phyloP scores from a whole-genome alignment of 2,797 vertebrate species.

The Mallotus villosus region DNA sequence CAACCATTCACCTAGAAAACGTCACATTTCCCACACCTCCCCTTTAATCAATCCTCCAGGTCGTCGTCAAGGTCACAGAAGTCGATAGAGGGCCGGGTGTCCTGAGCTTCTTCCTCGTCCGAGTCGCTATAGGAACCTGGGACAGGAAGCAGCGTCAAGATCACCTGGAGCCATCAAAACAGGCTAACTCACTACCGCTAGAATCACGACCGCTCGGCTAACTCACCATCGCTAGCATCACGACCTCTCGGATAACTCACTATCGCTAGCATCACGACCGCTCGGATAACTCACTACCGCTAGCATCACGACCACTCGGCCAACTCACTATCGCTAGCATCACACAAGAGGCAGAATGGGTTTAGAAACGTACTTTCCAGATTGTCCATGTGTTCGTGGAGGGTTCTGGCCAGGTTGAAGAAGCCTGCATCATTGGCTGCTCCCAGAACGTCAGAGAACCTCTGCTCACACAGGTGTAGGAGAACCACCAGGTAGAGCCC shows the following conservation, averaged over 20 bases:
- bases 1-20: conserved; percentile 16
- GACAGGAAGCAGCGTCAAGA: conserved; percentile 29
- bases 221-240: background rate
- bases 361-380: conserved; percentile 91
- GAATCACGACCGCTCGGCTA: too few species aligned
- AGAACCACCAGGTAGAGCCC: conserved; percentile 97
- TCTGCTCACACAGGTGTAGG: conserved; percentile 94
- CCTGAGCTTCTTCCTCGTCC: conserved; percentile 74
- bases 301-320: too few species aligned
- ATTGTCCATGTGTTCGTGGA: conserved; percentile 99
- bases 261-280: background rate
- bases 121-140: conserved; percentile 87
- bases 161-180: background rate
- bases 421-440: conserved; percentile 93
- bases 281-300: too few species aligned
- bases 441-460: conserved; percentile 95
- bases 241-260: too few species aligned
- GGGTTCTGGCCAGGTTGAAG: conserved; percentile 99
- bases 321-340: too few species aligned
- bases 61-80: conserved; percentile 79
- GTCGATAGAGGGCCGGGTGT: conserved; percentile 78
- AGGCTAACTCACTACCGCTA: too few species aligned
- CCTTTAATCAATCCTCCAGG: conserved; percentile 50
- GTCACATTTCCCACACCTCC: conserved; percentile 8
- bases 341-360: conserved; percentile 21